phyloP scores from a whole-genome alignment of 1,140 invertebrate genomes.

The Papilio dardanus region DNA sequence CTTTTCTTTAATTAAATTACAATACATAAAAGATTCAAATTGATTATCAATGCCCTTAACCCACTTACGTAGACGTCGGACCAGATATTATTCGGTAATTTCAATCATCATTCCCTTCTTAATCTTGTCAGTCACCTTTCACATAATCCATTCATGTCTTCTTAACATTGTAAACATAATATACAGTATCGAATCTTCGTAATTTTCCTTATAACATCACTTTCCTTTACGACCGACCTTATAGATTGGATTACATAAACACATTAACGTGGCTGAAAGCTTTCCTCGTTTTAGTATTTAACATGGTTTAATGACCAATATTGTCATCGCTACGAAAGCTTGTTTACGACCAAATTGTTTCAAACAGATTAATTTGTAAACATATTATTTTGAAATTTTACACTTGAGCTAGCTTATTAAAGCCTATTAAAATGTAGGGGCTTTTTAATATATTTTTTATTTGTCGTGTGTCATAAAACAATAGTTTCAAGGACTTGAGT shows the following conservation, averaged over 20 bases:
- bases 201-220: slow-evolving; percentile 46
- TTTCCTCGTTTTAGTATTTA: slow-evolving; percentile 21
- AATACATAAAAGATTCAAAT: no score
- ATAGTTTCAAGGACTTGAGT: not conserved
- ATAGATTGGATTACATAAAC: slow-evolving; percentile 35
- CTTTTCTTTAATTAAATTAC: no score
- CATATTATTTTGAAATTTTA: no score
- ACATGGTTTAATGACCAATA: slow-evolving; percentile 23
- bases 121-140: no score
- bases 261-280: slow-evolving; percentile 31
- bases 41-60: no score
- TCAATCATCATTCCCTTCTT: no score
- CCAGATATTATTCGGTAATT: no score
- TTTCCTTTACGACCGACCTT: slow-evolving; percentile 26
- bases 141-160: not conserved
- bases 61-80: no score
- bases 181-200: slow-evolving; percentile 10
- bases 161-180: not conserved
- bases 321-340: not conserved
- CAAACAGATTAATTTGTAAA: not conserved
- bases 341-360: not conserved
- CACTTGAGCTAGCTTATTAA: no score
- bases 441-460: no score
- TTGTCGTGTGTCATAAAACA: not conserved
- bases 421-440: no score